Evolutionary conservation across 1,140 invertebrate species (phyloP).

Genomic region (Dysdera silvatica): DNA sequence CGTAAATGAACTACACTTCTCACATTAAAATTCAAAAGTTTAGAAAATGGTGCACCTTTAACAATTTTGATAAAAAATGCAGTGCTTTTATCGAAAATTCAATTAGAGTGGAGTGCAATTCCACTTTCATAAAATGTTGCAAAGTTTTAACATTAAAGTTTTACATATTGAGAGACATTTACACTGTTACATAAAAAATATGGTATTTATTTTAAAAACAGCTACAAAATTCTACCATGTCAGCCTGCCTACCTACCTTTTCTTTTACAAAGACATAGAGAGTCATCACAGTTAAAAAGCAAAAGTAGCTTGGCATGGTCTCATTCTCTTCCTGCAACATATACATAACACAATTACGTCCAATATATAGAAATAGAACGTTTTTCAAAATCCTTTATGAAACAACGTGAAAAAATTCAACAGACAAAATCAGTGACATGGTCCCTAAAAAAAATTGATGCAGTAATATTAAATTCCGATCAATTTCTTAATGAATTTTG

Average conservation of each 20-base stretch:
- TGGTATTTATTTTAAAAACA: too few relatives aligned
- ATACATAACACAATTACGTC: constrained; percentile 1
- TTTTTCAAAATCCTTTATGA: background rate
- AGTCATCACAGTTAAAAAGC: constrained; percentile 84
- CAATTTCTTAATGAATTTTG: constrained; percentile 72
- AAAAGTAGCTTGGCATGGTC: constrained; percentile 84
- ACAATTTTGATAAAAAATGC: too few relatives aligned
- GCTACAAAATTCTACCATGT: too few relatives aligned
- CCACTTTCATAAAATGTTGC: too few relatives aligned
- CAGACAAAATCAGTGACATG: background rate
- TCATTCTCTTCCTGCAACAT: constrained; percentile 49
- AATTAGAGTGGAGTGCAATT: too few relatives aligned
- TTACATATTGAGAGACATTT: too few relatives aligned
- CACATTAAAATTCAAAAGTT: too few relatives aligned
- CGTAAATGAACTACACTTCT: too few relatives aligned
- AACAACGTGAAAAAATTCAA: background rate
- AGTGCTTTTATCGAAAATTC: too few relatives aligned
- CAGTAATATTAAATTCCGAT: constrained; percentile 80
- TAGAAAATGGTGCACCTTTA: too few relatives aligned
- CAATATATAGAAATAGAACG: background rate
- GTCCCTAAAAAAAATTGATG: constrained; percentile 58
- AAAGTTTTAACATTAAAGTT: too few relatives aligned
- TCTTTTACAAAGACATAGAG: constrained; percentile 80
- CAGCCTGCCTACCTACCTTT: constrained; percentile 55
- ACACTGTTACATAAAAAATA: too few relatives aligned